Evolutionary conservation across 1,140 invertebrate species (phyloP).

Genomic region (Rhizoglyphus robini): DNA sequence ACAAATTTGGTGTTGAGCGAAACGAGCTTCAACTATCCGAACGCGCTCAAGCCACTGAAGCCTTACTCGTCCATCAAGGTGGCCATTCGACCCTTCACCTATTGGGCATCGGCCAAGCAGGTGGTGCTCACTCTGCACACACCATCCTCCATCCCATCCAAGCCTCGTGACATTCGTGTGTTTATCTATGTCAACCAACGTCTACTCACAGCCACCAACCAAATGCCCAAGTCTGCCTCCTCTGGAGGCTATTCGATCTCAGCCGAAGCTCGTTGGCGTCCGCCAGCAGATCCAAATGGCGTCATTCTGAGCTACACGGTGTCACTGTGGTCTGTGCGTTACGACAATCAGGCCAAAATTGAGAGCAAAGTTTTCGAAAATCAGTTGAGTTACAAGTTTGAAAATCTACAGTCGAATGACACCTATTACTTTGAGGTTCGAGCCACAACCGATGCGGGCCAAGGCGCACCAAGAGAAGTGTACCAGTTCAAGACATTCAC

Average conservation of each 20-base stretch:
- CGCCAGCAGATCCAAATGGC: constrained; percentile 54
- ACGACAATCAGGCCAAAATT: neutral
- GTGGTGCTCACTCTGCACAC: constrained; percentile 32
- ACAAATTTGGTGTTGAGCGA: constrained; percentile 25
- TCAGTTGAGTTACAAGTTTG: constrained; percentile 41
- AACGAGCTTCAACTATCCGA: constrained; percentile 32
- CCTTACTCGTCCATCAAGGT: constrained; percentile 54
- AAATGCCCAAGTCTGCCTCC: neutral
- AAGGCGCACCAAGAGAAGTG: constrained; percentile 47
- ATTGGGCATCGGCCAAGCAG: constrained; percentile 57
- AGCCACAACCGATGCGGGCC: constrained; percentile 58
- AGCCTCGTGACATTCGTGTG: constrained; percentile 50
- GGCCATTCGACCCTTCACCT: constrained; percentile 59
- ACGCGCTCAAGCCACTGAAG: constrained; percentile 39
- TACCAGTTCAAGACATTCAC: constrained; percentile 45
- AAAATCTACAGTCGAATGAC: constrained; percentile 43
- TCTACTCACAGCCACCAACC: constrained; percentile 23
- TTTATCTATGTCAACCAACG: constrained; percentile 43
- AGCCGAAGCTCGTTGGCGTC: constrained; percentile 55
- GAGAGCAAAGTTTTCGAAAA: constrained; percentile 10
- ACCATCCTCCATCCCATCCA: constrained; percentile 45
- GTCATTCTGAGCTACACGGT: constrained; percentile 54
- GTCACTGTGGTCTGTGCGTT: constrained; percentile 43
- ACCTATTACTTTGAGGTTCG: constrained; percentile 63
- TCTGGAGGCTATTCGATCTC: constrained; percentile 29